Evolutionary conservation across 1,140 invertebrate genomes (phyloP).

Genomic region (Drosophila melanica): DNA sequence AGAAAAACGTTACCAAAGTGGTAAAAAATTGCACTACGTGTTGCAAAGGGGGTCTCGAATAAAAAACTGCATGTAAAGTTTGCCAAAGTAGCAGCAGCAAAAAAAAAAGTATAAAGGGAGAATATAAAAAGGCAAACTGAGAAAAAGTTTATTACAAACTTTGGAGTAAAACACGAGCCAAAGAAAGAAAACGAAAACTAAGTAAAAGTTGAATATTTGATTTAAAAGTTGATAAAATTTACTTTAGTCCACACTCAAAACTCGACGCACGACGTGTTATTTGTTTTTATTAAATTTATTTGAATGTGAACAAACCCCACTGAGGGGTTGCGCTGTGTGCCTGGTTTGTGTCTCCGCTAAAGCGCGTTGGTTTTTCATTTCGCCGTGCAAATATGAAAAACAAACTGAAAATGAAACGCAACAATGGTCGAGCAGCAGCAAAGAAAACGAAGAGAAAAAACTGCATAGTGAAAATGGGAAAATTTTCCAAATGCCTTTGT

Average conservation of each 20-base stretch:
- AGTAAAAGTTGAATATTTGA: slow-evolving; percentile 79
- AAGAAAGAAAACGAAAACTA: slow-evolving; percentile 64
- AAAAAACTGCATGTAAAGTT: slow-evolving; percentile 33
- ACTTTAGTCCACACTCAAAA: slow-evolving; percentile 75
- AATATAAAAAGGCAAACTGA: slow-evolving; percentile 26
- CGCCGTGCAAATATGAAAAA: slow-evolving; percentile 76
- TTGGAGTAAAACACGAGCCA: slow-evolving; percentile 58
- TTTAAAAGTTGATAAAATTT: slow-evolving; percentile 82
- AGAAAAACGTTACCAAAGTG: slow-evolving; percentile 76
- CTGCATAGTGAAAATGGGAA: slow-evolving; percentile 48
- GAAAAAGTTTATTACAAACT: slow-evolving; percentile 81
- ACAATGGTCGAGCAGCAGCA: slow-evolving; percentile 19
- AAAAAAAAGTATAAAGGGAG: slow-evolving; percentile 35
- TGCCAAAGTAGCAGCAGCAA: slow-evolving; percentile 15
- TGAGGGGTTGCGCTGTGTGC: slow-evolving; percentile 2
- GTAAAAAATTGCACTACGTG: slow-evolving; percentile 76
- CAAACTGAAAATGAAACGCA: slow-evolving; percentile 61
- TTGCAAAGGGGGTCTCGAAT: slow-evolving; percentile 46
- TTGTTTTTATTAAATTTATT: slow-evolving; percentile 80
- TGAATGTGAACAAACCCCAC: slow-evolving; percentile 52
- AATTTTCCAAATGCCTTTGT: slow-evolving; percentile 73
- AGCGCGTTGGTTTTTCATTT: slow-evolving; percentile 74
- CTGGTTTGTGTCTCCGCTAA: slow-evolving; percentile 42
- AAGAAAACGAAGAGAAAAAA: slow-evolving; percentile 32
- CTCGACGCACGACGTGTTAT: slow-evolving; percentile 56